phyloP scores from a whole-genome alignment of 1,140 invertebrate genomes.

The Drosophila persimilis region DNA sequence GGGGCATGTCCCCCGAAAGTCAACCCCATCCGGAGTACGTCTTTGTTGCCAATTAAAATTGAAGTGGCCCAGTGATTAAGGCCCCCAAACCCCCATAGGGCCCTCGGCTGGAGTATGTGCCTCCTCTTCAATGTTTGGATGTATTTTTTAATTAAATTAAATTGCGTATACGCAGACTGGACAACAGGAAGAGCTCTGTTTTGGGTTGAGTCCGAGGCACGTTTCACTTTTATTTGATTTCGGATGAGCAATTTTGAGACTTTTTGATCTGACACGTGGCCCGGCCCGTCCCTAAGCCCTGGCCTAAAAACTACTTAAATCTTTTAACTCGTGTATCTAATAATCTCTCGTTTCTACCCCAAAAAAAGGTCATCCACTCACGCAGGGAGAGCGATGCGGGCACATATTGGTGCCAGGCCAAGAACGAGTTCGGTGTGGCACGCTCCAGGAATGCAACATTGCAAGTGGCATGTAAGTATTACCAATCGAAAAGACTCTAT shows the following conservation, averaged over 20 bases:
- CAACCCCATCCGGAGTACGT: constrained; percentile 45
- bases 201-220: constrained; percentile 22
- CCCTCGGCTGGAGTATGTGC: constrained; percentile 10
- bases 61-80: constrained; percentile 77
- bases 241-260: constrained; percentile 64
- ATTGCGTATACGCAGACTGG: constrained; percentile 77
- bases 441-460: constrained; percentile 92
- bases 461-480: constrained; percentile 90
- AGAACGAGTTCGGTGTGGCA: constrained; percentile 90
- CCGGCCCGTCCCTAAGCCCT: constrained; percentile 2
- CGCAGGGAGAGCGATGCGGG: constrained; percentile 89
- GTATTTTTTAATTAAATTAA: constrained; percentile 79
- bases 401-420: constrained; percentile 94
- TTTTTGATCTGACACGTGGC: constrained; percentile 79
- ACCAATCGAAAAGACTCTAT: not conserved
- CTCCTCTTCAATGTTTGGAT: constrained; percentile 31
- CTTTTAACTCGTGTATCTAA: constrained; percentile 37
- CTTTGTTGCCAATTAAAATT: constrained; percentile 80
- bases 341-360: constrained; percentile 25
- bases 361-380: constrained; percentile 74
- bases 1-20: constrained; percentile 4
- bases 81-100: constrained; percentile 11
- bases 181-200: constrained; percentile 17
- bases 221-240: constrained; percentile 76
- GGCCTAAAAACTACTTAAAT: constrained; percentile 58